Evolutionary conservation across 2,888 invertebrate species (phyloP).

Genomic region (Drosophila fulvimacula): DNA sequence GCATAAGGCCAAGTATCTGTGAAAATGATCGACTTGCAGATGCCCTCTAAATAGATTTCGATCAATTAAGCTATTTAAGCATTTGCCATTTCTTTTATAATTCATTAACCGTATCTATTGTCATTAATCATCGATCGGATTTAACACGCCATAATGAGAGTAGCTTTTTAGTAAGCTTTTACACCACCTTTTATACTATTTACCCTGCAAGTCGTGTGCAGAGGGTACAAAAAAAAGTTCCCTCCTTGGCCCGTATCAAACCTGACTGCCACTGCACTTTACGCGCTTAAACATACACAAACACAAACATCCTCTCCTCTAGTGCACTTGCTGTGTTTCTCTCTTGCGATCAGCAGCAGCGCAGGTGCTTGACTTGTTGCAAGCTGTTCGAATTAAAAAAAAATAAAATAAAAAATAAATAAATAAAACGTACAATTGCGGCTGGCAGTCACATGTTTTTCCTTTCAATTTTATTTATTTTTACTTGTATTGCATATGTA

Average conservation of each 20-base stretch:
- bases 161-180: no score
- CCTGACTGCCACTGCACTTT: slow-evolving; percentile 33
- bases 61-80: background rate
- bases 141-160: background rate
- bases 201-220: no score
- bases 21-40: background rate
- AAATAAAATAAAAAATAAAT: background rate
- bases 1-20: background rate
- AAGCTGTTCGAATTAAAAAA: slow-evolving; percentile 45
- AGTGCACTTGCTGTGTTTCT: background rate
- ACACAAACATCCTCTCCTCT: background rate
- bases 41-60: background rate
- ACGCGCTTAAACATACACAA: background rate
- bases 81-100: no score
- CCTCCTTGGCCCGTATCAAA: slow-evolving; percentile 54
- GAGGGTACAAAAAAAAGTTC: slow-evolving; percentile 25
- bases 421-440: slow-evolving; percentile 43
- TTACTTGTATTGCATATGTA: slow-evolving; percentile 9
- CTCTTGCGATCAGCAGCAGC: slow-evolving; percentile 2
- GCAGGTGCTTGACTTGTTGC: slow-evolving; percentile 72
- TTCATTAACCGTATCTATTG: background rate
- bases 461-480: slow-evolving; percentile 6
- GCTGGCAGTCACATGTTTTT: slow-evolving; percentile 45
- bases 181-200: background rate
- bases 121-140: background rate